Evolutionary conservation across 2,113 vertebrate genomes (phyloP), one percentile per base, ranked within the genome.

Genomic region (Phycodurus eques): DNA sequence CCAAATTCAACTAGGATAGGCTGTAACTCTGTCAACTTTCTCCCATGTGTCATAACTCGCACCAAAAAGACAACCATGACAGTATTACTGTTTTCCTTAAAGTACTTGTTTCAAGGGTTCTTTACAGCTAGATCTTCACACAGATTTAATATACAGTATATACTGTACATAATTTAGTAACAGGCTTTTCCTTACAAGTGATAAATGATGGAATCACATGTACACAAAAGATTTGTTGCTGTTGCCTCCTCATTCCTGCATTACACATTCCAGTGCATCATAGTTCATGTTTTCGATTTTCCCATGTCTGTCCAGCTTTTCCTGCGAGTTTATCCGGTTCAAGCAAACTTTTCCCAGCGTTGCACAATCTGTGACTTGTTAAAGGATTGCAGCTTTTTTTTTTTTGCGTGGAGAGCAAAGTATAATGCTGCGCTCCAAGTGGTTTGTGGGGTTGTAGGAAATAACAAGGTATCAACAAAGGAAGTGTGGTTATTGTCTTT

Each of bases 301-400:
- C 63, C 19, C 20, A 13, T 64, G 51, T 62, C 72, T 70, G 12
- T 77, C 43, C 62, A 73, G 64, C 47, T 76, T 74, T 76, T 53
- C 66, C 57, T 74, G 71, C 56, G 59, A 62, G 61, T 80, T 80
- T 71, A 78, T 87, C 78, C 78, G 71, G 73, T 73, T 78, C 70
- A 70, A 61, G 80, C 59, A 49, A 67, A 75, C 27, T 75, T 87
- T 63, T 63, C 81, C 77, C 78, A 71, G 80, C 4, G 10, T 42
- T 42, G 15, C 71, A 85, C 81, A 88, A 82, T 84, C 81, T 82
- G 75, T 33, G 65, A 80, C 88, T 85, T 83, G 86, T 88, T 83
- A 74, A 75, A 87, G 78, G 80, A 79, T 88, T 86, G 82, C 56
- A 62, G 68, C 35, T 39, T 39, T 39, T 39, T 3, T 19, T 0